Base-by-base conservation (phyloP, 1,140 invertebrate species). In the Heliconius eleuchia region DNA sequence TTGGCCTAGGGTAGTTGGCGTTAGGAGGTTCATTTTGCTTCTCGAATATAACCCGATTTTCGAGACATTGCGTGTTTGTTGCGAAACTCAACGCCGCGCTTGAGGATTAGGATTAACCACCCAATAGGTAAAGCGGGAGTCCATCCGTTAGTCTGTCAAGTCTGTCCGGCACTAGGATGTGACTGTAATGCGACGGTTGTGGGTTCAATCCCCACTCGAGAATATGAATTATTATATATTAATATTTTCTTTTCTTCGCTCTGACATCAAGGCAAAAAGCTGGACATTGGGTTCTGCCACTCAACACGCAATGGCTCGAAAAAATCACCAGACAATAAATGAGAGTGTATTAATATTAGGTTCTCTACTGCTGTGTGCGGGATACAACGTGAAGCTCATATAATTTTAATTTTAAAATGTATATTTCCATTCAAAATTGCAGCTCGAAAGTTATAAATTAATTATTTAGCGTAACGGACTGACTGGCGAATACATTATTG, bases 401-500 rank as follows among this genome's bases (percentile, higher is more conserved):
- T 16, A 46, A 46, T 16, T 11, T n/a, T 16, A 46, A 46, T 16
- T 11, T n/a, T 23, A 27, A 60, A 66, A 66, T 66, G 3, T 11
- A 30, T 66, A 13, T 27, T 60, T 13, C 23, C 13, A 66, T 27
- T 66, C 8, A 66, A 16, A 27, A 16, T 30, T 66, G 27, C 60
- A 66, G 9, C 27, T 30, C 23, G 9, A 66, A 30, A 66, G 27
- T 66, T 13, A 66, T 27, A 11, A 66, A 30, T 66, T 66, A 66
- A 66, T 66, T 66, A 66, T 66, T 66, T 66, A 66, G 27, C 27
- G 60, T 66, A 66, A 66, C 27, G 60, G 8, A 27, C 27, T n/a
- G 23, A n/a, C 19, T 30, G 60, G 13, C n/a, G 55, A 16, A 66
- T 66, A 66, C 27, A 66, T 66, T 66, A 66, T 66, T 1, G 27